These are phyloP conservation scores for Actinostola sp. DNA, from an alignment of 92 coral and sea anemone species.

Conservation along the genomic window DNA sequence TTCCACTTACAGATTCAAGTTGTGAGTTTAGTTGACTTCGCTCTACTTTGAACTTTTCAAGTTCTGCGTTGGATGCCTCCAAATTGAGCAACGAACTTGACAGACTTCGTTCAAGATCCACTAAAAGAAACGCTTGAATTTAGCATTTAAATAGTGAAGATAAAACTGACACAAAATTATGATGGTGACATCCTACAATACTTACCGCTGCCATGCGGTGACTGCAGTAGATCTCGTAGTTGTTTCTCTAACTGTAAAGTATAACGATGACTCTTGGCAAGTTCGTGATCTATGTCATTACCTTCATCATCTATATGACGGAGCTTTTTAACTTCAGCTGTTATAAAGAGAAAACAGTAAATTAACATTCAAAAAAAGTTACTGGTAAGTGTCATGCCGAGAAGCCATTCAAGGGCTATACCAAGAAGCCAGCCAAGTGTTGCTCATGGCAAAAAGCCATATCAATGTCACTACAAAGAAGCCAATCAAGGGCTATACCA, in stretches of 20 bases:
- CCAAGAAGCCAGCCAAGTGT: neutral
- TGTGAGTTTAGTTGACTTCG: conserved; percentile 84
- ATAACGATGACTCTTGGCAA: conserved; percentile 88
- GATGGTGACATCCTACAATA: neutral
- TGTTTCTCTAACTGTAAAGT: conserved; percentile 90
- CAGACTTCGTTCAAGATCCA: conserved; percentile 91
- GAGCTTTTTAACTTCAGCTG: conserved; percentile 89
- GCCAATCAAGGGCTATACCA: too few species aligned
- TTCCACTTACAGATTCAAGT: conserved; percentile 73
- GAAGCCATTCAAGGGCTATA: too few species aligned
- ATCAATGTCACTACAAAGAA: too few species aligned
- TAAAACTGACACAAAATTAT: neutral
- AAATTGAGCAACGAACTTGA: conserved; percentile 92
- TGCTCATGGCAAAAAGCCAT: too few species aligned
- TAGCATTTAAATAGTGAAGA: neutral
- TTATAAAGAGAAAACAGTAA: neutral
- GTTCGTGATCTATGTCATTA: conserved; percentile 70
- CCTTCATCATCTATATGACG: conserved; percentile 78
- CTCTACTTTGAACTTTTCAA: conserved; percentile 89
- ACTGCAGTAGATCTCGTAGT: conserved; percentile 83
- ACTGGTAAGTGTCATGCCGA: neutral
- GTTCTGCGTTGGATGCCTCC: conserved; percentile 96
- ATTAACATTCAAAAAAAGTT: neutral
- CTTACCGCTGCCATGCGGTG: conserved; percentile 97
- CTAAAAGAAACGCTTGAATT: conserved; percentile 10